Percentiles rank a stretch among this genome's conserved stretches.
Conservation (phyloP, 2,888 invertebrate genomes). For the Catonia carolina region DNA sequence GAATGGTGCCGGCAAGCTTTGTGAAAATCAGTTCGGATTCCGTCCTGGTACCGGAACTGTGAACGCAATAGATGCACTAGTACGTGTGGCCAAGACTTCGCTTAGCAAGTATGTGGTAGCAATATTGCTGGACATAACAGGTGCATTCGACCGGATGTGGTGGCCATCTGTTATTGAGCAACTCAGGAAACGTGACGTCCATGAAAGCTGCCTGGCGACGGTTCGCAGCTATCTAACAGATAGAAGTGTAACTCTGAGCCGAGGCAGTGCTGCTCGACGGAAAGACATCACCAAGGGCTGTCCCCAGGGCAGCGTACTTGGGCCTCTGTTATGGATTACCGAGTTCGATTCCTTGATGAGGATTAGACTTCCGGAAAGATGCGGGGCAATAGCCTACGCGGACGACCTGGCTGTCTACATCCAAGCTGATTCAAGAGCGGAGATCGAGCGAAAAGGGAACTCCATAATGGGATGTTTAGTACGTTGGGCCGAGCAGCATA, state of each 20-base stretch:
- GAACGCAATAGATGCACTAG: background rate
- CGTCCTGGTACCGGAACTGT: background rate
- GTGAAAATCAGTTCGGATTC: conserved; percentile 4
- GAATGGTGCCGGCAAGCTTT: too few species aligned
- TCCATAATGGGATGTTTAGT: background rate
- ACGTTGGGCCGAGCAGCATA: background rate
- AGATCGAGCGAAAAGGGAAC: background rate
- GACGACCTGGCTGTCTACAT: conserved; percentile 20
- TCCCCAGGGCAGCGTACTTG: conserved; percentile 33
- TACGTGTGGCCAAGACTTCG: background rate
- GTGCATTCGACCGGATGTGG: conserved; percentile 16
- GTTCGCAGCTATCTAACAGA: background rate
- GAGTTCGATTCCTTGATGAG: conserved; percentile 26
- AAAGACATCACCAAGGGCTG: conserved; percentile 27
- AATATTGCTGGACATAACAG: conserved; percentile 6
- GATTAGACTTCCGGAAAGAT: background rate
- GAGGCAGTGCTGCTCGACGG: too few species aligned
- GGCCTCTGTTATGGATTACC: conserved; percentile 30
- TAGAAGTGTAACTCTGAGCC: background rate
- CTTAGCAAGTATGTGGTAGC: background rate
- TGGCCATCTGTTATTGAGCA: conserved; percentile 5
- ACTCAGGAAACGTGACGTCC: background rate
- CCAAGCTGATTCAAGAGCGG: background rate
- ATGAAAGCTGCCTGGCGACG: background rate
- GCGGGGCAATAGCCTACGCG: conserved; percentile 16